Evolutionary conservation across 1,140 invertebrate species (phyloP), one percentile per base, ranked within the genome.

Genomic region (Apis laboriosa): DNA sequence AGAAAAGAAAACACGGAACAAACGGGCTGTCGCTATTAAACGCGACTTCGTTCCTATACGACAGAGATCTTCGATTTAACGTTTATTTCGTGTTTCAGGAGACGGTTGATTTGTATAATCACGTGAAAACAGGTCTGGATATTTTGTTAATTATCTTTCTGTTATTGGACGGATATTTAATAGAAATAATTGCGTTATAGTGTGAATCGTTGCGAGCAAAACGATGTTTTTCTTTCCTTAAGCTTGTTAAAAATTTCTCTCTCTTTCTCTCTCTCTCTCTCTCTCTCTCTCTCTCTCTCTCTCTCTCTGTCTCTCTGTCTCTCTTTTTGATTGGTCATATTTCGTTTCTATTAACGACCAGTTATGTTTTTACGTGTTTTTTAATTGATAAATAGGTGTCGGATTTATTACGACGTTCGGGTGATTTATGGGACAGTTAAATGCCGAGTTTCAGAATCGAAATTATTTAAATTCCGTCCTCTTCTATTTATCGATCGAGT

Each of bases 311-410:
- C 2, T 0, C 12, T 49, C 34, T 43, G 4, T 43, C 17, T 34
- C 11, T 9, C n/a, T 13, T 3, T 55, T 28, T 7, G 1, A 34
- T 34, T 12, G 28, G 15, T 73, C 28, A 19, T 21, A 11, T n/a
- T 73, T 34, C 58, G 28, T 15, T n/a, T 12, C 24, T 17, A 49
- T 78, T 68, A 78, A 78, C 53, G 76, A 68, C 56, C 0, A n/a
- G 51, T 21, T 21, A 34, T 64, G 68, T 61, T 79, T 79, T 61
- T 34, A 51, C 67, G 43, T 53, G 11, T 24, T 7, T n/a, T 72
- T 80, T 74, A 73, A 74, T 80, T 80, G 71, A 63, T 66, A 74
- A 74, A 49, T 74, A 66, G 28, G 71, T 80, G 78, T 74, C 34
- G 21, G 60, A 80, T 80, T 80, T 80, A 80, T 66, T 63, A 43